Base-by-base conservation (phyloP, 2,888 invertebrate species). In the Aelia acuminata region DNA sequence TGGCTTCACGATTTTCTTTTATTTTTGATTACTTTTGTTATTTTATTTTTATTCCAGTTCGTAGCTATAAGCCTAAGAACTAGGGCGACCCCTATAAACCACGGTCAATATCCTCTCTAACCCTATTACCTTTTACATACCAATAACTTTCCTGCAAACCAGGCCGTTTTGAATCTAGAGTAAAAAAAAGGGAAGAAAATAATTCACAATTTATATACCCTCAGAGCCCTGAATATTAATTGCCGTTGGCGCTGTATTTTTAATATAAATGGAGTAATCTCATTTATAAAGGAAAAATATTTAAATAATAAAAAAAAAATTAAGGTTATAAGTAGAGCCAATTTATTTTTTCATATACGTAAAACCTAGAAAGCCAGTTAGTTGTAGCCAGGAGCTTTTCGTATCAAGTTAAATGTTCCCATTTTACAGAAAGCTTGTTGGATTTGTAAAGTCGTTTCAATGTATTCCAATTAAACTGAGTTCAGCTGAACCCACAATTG, bases 201-300 rank as follows among this genome's bases (percentile, higher is more conserved):
- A 53, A 53, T 53, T 53, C 53, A 53, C 53, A 53, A 53, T 53
- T 53, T 53, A 53, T 53, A 53, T 53, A 53, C 53, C 53, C n/a
- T n/a, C n/a, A 10, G 26, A 53, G 10, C 11, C 15, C 15, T n/a
- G 53, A 53, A 53, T 53, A 53, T 53, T 53, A 53, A 53, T n/a
- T n/a, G n/a, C n/a, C n/a, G 3, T 20, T 10, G 53, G 26, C n/a
- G n/a, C 53, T 26, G n/a, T 53, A 26, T 53, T 53, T 26, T 26
- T 53, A n/a, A 53, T 53, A 53, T 11, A 2, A 53, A 53, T n/a
- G 53, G n/a, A n/a, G 11, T 53, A n/a, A 3, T n/a, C 53, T 53
- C 53, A 10, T n/a, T 53, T 53, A n/a, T 53, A 53, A n/a, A 8
- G 7, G 11, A 53, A 53, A 53, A 53, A 53, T 53, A n/a, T 53